Evolutionary conservation across 53 echinoderm and acorn worm species (phyloP).

Genomic region (Henricia sp.): DNA sequence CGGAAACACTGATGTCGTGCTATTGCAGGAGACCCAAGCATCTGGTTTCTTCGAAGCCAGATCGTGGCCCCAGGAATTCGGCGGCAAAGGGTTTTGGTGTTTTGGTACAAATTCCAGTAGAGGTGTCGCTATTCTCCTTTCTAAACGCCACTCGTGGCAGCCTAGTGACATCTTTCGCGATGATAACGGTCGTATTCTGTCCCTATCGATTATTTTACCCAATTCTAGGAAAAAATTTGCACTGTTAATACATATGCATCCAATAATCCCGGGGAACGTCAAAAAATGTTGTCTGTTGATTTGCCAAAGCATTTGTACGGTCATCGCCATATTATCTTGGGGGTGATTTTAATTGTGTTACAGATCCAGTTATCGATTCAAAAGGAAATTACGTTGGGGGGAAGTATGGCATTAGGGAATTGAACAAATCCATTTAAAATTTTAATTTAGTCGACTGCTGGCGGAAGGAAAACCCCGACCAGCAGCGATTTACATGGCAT

Average conservation of each 20-base stretch:
- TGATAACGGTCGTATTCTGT: neutral
- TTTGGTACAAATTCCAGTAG: neutral
- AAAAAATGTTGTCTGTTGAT: neutral
- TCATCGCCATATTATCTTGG: neutral
- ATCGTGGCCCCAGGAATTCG: conserved; percentile 10
- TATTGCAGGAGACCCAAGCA: conserved; percentile 15
- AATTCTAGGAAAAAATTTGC: neutral
- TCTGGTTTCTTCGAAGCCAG: conserved; percentile 9
- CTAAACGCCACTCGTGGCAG: neutral
- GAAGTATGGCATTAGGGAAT: neutral
- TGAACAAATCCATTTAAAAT: neutral
- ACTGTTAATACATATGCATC: neutral
- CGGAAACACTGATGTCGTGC: neutral
- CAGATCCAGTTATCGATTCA: neutral
- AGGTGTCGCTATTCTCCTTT: neutral
- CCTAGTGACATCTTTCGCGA: conserved; percentile 2
- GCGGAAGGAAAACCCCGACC: neutral
- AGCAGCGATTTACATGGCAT: neutral
- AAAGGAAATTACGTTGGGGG: neutral
- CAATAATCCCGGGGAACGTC: neutral
- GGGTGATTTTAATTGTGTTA: conserved; percentile 12
- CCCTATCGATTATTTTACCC: neutral
- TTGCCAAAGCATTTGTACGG: neutral
- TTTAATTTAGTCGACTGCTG: neutral
- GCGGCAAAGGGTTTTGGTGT: conserved; percentile 11